Percentiles rank a stretch among this genome's conserved stretches.
Conservation (phyloP, 1,140 invertebrate species). For the Chironomus tepperi region DNA sequence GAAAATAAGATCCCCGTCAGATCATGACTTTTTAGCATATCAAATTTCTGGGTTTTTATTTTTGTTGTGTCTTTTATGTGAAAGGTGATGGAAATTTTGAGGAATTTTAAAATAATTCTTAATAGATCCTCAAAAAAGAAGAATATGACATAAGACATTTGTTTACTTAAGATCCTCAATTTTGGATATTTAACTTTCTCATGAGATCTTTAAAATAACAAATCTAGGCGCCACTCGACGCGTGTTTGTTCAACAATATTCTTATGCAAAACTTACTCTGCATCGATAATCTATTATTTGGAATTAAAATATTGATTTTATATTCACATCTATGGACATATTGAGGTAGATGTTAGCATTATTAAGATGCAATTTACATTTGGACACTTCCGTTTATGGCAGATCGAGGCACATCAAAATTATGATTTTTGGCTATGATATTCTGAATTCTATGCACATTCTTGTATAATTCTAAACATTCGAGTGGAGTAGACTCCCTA, state of each 20-base stretch:
- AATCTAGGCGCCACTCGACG: background rate
- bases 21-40: conserved; percentile 13
- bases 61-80: background rate
- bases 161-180: background rate
- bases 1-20: conserved; percentile 3
- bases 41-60: background rate
- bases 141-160: background rate
- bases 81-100: conserved; percentile 7
- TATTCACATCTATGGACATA: too few species aligned
- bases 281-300: too few species aligned
- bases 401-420: too few species aligned
- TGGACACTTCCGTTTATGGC: too few species aligned
- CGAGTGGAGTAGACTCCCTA: too few species aligned
- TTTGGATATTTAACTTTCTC: background rate
- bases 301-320: too few species aligned
- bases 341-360: too few species aligned
- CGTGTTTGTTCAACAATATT: background rate
- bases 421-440: too few species aligned
- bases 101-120: background rate
- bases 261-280: too few species aligned
- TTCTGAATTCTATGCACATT: too few species aligned
- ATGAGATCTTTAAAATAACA: conserved; percentile 9
- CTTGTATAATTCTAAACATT: too few species aligned
- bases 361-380: too few species aligned
- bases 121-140: background rate